Percentiles rank a stretch among this genome's conserved stretches.
Evolutionary conservation across 2,797 vertebrate species (phyloP).

Genomic region (Sphenopsis melanotis): DNA sequence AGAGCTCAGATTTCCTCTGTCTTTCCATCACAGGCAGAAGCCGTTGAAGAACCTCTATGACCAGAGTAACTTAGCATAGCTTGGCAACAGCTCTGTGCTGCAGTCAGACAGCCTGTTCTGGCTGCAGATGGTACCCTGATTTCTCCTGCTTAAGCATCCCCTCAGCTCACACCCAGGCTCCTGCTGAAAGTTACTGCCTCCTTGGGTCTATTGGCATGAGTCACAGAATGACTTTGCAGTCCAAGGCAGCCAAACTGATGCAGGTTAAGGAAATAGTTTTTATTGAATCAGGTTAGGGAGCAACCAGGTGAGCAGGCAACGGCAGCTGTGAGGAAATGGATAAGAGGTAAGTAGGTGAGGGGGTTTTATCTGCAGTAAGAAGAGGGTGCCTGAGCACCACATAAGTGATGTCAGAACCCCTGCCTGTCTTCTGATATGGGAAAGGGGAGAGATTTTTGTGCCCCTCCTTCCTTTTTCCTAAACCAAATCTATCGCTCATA

Average conservation of each 20-base stretch:
- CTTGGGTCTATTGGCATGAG: background rate
- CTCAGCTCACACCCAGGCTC: conserved; percentile 2
- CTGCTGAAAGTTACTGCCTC: background rate
- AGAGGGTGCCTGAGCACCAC: background rate
- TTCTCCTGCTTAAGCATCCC: conserved; percentile 1
- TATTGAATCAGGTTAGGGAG: background rate
- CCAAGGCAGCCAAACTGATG: background rate
- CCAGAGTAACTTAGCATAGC: background rate
- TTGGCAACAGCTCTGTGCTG: conserved; percentile 8
- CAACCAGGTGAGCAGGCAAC: background rate
- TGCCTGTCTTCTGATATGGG: background rate
- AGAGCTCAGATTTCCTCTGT: background rate
- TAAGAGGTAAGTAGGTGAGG: background rate
- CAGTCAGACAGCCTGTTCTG: conserved; percentile 49
- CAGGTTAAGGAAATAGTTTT: background rate
- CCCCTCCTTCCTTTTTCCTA: background rate
- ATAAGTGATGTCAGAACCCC: background rate
- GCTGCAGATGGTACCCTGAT: conserved; percentile 49
- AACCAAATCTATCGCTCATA: background rate
- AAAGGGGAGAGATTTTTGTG: background rate
- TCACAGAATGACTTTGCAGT: background rate
- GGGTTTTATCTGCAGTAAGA: background rate
- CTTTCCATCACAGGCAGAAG: background rate
- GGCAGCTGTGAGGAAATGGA: background rate
- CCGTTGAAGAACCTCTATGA: background rate